Evolutionary conservation across 2,888 invertebrate genomes (phyloP).

Genomic region (Ctenicera cuprea): DNA sequence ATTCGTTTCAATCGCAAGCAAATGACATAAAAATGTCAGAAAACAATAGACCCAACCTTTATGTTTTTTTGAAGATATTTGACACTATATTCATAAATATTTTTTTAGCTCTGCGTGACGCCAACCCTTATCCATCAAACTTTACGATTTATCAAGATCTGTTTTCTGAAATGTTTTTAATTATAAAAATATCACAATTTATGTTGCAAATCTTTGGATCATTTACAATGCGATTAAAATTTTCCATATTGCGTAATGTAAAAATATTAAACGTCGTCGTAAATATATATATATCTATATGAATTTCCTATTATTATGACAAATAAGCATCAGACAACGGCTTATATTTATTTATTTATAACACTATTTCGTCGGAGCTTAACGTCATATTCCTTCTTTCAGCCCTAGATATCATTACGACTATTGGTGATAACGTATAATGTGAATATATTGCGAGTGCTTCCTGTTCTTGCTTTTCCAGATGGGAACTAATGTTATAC

Average conservation of each 20-base stretch:
- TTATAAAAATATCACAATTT: slow-evolving; percentile 2
- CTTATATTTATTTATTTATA: slow-evolving; percentile 52
- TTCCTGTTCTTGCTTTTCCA: slow-evolving; percentile 58
- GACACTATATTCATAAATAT: slow-evolving; percentile 33
- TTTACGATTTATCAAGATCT: slow-evolving; percentile 30
- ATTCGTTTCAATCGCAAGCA: slow-evolving; percentile 16
- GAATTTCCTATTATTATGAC: slow-evolving; percentile 42
- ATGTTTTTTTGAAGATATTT: slow-evolving; percentile 19
- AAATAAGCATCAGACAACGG: slow-evolving; percentile 31
- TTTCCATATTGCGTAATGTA: neutral
- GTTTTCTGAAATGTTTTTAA: neutral
- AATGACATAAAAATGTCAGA: slow-evolving; percentile 31
- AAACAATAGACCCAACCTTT: slow-evolving; percentile 19
- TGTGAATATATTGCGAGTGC: slow-evolving; percentile 64
- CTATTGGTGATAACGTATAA: slow-evolving; percentile 66
- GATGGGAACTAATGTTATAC: slow-evolving; percentile 60
- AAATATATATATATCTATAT: slow-evolving; percentile 4
- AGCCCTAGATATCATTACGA: slow-evolving; percentile 64
- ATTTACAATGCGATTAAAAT: slow-evolving; percentile 14
- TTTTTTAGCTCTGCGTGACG: slow-evolving; percentile 26
- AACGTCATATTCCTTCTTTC: slow-evolving; percentile 56
- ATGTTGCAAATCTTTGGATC: neutral
- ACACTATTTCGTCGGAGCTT: slow-evolving; percentile 48
- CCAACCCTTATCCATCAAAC: slow-evolving; percentile 33
- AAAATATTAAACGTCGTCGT: neutral